These are phyloP conservation scores for Panurus biarmicus DNA, from an alignment of 2,113 vertebrate species.

Conservation along the genomic window DNA sequence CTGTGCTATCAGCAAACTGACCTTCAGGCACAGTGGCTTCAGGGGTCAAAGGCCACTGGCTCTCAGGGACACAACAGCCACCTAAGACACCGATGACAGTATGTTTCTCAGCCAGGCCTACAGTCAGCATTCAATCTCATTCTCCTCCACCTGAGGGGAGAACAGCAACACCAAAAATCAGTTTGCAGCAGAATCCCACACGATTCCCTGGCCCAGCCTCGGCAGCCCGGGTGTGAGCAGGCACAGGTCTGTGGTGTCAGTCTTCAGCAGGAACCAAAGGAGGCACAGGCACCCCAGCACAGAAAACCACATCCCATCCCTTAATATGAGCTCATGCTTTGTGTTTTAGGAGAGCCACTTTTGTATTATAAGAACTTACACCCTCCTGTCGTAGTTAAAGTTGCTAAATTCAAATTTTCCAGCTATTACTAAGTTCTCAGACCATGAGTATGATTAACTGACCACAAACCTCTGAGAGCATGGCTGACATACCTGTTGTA, in stretches of 20 bases:
- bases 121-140: conserved; percentile 75
- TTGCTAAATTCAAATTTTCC: neutral
- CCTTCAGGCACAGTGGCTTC: conserved; percentile 82
- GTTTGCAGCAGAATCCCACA: conserved; percentile 76
- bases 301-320: conserved; percentile 15
- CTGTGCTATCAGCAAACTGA: conserved; percentile 73
- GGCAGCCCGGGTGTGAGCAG: conserved; percentile 75
- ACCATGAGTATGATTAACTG: neutral
- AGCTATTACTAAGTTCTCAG: neutral
- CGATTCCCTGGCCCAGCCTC: conserved; percentile 84
- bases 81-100: conserved; percentile 79
- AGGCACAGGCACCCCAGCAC: conserved; percentile 16
- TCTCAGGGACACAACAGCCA: conserved; percentile 76
- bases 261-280: conserved; percentile 31
- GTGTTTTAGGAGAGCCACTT: conserved; percentile 1
- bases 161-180: conserved; percentile 96
- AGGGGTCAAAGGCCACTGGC: conserved; percentile 75
- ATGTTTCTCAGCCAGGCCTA: conserved; percentile 98
- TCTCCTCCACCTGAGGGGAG: conserved; percentile 79
- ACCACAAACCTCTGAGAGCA: neutral
- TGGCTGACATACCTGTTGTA: neutral
- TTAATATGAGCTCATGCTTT: neutral
- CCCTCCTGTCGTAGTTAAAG: neutral
- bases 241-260: conserved; percentile 75
- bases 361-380: neutral